Conservation (phyloP, 2,888 invertebrate genomes). For the Allacma fusca region DNA sequence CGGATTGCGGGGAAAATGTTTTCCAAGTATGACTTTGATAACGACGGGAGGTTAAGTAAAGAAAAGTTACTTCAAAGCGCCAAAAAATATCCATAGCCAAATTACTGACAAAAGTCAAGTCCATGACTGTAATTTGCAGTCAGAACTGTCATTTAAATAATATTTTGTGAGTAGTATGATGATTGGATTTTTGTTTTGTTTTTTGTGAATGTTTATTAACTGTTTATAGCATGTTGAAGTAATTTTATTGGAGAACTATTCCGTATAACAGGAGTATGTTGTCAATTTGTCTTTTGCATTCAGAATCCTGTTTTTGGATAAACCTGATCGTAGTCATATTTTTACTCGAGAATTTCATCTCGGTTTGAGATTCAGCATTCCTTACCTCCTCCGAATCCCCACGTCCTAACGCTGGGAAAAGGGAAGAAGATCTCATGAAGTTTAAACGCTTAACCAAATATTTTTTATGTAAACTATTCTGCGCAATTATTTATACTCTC, state of each 20-base stretch:
- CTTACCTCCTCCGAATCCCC: conserved; percentile 2
- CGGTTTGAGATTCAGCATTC: not conserved
- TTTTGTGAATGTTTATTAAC: not conserved
- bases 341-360: conserved; percentile 66
- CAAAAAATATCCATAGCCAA: too few relatives aligned
- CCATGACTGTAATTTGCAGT: too few relatives aligned
- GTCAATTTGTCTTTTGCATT: conserved; percentile 74
- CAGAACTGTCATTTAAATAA: too few relatives aligned
- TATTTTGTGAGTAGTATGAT: too few relatives aligned
- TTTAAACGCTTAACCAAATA: too few relatives aligned
- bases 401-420: not conserved
- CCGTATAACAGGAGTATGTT: conserved; percentile 74
- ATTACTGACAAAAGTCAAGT: too few relatives aligned
- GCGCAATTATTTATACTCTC: not conserved
- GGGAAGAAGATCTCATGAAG: conserved; percentile 27
- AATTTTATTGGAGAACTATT: conserved; percentile 78
- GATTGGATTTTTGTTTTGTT: not conserved
- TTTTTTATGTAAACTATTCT: too few relatives aligned
- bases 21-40: conserved; percentile 28
- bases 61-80: too few relatives aligned
- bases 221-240: conserved; percentile 72
- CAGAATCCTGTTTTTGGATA: conserved; percentile 75
- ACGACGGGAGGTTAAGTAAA: conserved; percentile 6
- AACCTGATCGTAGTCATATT: conserved; percentile 74
- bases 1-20: conserved; percentile 29